Conservation (phyloP, 2,113 vertebrate species). For the Pachycephala philippinensis region DNA sequence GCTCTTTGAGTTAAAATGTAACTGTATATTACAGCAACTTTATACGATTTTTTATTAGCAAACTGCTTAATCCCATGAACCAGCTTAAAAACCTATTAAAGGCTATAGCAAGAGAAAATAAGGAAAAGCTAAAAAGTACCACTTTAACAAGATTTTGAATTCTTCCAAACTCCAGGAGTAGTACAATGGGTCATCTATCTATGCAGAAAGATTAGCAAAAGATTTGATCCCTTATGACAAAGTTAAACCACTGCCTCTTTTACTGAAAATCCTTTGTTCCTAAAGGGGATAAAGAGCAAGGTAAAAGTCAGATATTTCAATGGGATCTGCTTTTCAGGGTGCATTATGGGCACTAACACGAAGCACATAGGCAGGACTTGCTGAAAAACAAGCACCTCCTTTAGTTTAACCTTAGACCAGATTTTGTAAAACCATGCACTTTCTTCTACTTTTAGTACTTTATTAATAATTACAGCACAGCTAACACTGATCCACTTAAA, state of each 20-base stretch:
- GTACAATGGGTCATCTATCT: neutral
- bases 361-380: neutral
- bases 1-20: conserved; percentile 35
- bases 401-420: neutral
- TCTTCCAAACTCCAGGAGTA: neutral
- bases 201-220: neutral
- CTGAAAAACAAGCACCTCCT: neutral
- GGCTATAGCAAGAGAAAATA: neutral
- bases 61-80: conserved; percentile 46
- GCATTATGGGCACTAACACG: neutral
- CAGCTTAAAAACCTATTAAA: conserved; percentile 36
- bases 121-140: neutral
- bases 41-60: conserved; percentile 43
- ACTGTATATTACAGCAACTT: neutral
- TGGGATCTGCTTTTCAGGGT: neutral
- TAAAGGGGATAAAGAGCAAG: neutral
- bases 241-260: neutral
- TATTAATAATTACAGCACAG: neutral
- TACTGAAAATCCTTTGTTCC: neutral
- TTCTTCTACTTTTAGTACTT: neutral
- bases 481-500: neutral
- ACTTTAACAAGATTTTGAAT: neutral
- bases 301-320: neutral
- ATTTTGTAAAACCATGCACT: neutral
- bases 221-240: neutral